These are phyloP conservation scores for Metallyticus violacea DNA, from an alignment of 2,888 invertebrate genomes.

Conservation along the genomic window DNA sequence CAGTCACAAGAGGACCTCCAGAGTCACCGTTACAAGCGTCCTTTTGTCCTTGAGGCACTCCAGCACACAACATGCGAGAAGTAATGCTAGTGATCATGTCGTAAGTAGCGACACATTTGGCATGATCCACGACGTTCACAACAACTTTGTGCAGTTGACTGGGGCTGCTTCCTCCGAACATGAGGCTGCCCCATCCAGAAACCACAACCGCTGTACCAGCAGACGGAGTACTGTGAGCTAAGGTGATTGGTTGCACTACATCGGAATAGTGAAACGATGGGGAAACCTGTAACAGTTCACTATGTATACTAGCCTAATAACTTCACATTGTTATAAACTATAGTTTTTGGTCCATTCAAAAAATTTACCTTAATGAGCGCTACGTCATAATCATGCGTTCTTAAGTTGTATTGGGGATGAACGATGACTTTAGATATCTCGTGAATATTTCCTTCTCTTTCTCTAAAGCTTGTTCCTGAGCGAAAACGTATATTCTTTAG, in stretches of 20 bases:
- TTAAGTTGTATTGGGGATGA: not conserved
- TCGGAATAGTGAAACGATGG: not conserved
- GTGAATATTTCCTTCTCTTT: not conserved
- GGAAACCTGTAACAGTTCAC: not conserved
- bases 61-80: conserved; percentile 55
- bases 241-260: not conserved
- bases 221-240: not conserved
- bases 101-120: conserved; percentile 40
- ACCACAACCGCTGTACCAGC: not conserved
- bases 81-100: conserved; percentile 36
- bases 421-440: not conserved
- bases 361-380: not conserved
- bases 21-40: conserved; percentile 47
- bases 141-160: conserved; percentile 39
- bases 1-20: not conserved
- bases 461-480: not conserved
- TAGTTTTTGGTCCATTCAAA: too few species aligned
- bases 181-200: not conserved
- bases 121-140: conserved; percentile 40
- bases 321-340: too few species aligned
- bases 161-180: not conserved
- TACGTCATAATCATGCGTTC: not conserved
- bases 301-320: too few species aligned
- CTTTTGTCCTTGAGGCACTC: conserved; percentile 47
- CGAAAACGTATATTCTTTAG: not conserved